These are phyloP conservation scores for Geococcyx californianus DNA, from an alignment of 2,113 vertebrate species.

Conservation along the genomic window DNA sequence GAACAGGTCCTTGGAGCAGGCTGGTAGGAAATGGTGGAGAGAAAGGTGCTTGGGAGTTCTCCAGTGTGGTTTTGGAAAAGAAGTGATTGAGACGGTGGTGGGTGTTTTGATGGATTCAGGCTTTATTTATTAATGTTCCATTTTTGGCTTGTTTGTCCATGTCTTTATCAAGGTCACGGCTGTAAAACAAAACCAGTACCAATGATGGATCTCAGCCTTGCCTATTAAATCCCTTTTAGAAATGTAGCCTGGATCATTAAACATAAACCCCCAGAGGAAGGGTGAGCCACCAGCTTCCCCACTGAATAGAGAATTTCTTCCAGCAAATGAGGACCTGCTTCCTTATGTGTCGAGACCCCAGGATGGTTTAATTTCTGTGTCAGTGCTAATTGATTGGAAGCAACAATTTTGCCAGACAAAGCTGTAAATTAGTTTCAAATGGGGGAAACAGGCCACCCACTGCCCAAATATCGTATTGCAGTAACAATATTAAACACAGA, in stretches of 20 bases:
- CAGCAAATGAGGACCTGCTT: not conserved
- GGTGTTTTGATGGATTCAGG: not conserved
- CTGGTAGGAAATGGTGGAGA: not conserved
- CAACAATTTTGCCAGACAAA: constrained; percentile 72
- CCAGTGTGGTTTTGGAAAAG: fast-evolving
- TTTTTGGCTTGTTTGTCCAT: constrained; percentile 20
- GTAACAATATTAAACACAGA: constrained; percentile 70
- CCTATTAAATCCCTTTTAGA: not conserved
- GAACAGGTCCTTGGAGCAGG: not conserved
- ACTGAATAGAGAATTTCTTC: not conserved
- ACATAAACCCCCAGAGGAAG: not conserved
- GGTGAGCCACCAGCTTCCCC: not conserved
- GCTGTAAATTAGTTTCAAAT: constrained; percentile 78
- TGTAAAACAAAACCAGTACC: constrained; percentile 23
- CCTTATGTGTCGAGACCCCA: not conserved
- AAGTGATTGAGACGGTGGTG: fast-evolving
- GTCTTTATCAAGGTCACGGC: constrained; percentile 14
- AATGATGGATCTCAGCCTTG: not conserved
- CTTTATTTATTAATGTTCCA: not conserved
- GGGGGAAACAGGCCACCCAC: constrained; percentile 75
- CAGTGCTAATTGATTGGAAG: constrained; percentile 76
- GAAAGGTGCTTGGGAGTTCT: not conserved
- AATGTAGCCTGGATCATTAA: not conserved
- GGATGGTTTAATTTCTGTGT: constrained; percentile 47
- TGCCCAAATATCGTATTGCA: constrained; percentile 65